Percentiles rank a stretch among this genome's conserved stretches.
Conservation (phyloP, 2,797 vertebrate genomes). For the Urocyon cinereoargenteus region DNA sequence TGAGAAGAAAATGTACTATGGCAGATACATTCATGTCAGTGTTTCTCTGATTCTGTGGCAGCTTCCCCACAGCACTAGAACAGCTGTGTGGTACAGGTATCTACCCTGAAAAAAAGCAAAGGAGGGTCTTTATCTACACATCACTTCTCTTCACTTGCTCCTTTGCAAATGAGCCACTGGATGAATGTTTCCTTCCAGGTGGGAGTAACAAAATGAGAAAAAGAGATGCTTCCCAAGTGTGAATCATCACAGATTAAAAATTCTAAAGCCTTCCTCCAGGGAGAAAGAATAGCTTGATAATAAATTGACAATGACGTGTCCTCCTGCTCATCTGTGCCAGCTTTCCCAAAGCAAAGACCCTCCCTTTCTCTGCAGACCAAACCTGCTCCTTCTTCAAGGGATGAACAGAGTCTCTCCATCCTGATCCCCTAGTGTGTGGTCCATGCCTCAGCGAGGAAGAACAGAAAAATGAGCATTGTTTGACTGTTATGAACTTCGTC, state of each 20-base stretch:
- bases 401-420: background rate
- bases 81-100: constrained; percentile 23
- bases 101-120: background rate
- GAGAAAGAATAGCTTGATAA: constrained; percentile 65
- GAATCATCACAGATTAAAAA: constrained; percentile 63
- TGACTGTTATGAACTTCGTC: background rate
- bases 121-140: constrained; percentile 14
- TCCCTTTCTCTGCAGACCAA: background rate
- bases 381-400: background rate
- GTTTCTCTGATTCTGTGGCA: background rate
- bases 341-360: constrained; percentile 42
- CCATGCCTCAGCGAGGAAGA: background rate
- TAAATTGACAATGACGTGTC: constrained; percentile 50
- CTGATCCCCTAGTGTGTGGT: background rate
- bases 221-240: constrained; percentile 32
- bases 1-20: background rate
- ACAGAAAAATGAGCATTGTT: constrained; percentile 26
- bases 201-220: constrained; percentile 56
- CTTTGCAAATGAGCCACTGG: constrained; percentile 64
- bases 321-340: constrained; percentile 23
- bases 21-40: background rate
- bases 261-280: constrained; percentile 57
- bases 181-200: constrained; percentile 33
- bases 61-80: background rate
- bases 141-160: constrained; percentile 19